phyloP scores from a whole-genome alignment of 1,140 invertebrate genomes.

The Dendroctonus ponderosae region DNA sequence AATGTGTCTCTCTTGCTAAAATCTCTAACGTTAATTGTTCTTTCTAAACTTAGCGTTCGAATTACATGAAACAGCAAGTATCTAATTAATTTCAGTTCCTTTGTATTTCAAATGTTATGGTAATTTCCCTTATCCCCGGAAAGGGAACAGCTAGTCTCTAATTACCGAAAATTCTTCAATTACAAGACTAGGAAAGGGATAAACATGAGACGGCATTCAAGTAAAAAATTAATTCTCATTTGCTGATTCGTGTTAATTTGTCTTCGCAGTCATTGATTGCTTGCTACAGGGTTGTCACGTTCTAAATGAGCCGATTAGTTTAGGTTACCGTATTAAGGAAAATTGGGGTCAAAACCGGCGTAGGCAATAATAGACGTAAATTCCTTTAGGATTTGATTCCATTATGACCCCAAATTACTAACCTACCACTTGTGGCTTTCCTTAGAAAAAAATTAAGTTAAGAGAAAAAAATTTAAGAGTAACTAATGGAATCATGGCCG shows the following conservation, averaged over 20 bases:
- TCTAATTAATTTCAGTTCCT: slow-evolving; percentile 6
- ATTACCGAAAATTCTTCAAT: slow-evolving; percentile 10
- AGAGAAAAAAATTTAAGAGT: too few species aligned
- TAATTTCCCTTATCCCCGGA: slow-evolving; percentile 1
- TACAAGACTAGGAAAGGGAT: slow-evolving; percentile 1
- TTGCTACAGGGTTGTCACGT: slow-evolving; percentile 16
- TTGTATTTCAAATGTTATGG: slow-evolving; percentile 5
- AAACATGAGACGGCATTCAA: slow-evolving; percentile 4
- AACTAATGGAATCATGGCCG: too few species aligned
- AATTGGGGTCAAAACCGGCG: slow-evolving; percentile 7
- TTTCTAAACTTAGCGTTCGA: neutral
- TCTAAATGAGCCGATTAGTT: slow-evolving; percentile 17
- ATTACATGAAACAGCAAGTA: slow-evolving; percentile 1
- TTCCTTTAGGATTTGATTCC: slow-evolving; percentile 5
- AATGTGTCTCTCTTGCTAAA: too few species aligned
- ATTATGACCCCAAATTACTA: slow-evolving; percentile 14
- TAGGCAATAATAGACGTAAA: slow-evolving; percentile 14
- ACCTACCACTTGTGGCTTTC: too few species aligned
- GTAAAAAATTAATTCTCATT: slow-evolving; percentile 17
- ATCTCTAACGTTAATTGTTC: neutral
- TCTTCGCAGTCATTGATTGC: neutral
- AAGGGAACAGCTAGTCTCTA: slow-evolving; percentile 5
- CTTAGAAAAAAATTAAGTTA: too few species aligned
- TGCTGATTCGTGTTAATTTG: slow-evolving; percentile 9
- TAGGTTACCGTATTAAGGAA: slow-evolving; percentile 16